Base-by-base conservation (phyloP, 2,888 invertebrate genomes). In the Dione vanillae region DNA sequence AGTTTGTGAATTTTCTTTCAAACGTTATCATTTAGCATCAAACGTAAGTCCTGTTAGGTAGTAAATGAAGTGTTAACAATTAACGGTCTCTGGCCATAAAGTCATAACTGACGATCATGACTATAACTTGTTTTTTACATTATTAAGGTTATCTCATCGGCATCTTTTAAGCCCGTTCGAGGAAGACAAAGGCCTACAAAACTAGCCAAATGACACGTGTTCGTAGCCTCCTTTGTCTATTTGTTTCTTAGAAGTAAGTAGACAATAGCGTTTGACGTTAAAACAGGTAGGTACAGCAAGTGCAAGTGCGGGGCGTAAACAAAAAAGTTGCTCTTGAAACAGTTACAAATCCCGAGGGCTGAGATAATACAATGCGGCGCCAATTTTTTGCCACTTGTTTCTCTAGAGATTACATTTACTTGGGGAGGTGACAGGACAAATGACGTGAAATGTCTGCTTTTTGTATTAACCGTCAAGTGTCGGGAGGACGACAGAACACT, bases 371-470 rank as follows among this genome's bases (percentile, higher is more conserved):
- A 87, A 87, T 83, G 77, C 77, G 92, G 92, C 92, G 92, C 92
- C 92, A 90, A 88, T 81, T 92, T 83, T 92, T 93, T 88, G 77
- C 76, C 77, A 81, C 82, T 82, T 79, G 78, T 79, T 76, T 75
- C 74, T 80, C 66, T 65, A 47, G 79, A 85, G 87, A 87, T 89
- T 86, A 85, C 79, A 76, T 77, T 71, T 78, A 74, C 76, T 80
- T 73, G 66, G 75, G 78, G 82, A 90, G 88, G 92, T 91, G 92
- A 89, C 79, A 86, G 84, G 80, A 87, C 91, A 91, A 92, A 93
- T 81, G 89, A 91, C 81, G 85, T 87, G 87, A 85, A 84, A 89
- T 83, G 85, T 91, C 92, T 92, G 92, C 83, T 83, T 90, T 91
- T 89, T 91, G 89, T 91, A 87, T 78, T 80, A 83, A 78, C 79